Conservation (phyloP, 1,140 invertebrate genomes). For the Oedothorax gibbosus region DNA sequence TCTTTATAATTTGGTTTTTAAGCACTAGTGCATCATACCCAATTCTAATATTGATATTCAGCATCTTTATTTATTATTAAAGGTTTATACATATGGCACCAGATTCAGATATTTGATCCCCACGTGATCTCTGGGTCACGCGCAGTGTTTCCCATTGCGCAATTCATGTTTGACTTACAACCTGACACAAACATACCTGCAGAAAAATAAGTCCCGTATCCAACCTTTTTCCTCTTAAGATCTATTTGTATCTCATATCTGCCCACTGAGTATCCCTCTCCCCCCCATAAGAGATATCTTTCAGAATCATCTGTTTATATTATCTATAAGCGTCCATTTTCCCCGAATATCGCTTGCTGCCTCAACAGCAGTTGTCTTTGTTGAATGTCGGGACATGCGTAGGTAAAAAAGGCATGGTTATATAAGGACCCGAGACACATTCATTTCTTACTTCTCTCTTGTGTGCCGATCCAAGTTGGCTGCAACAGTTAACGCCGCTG, state of each 20-base stretch:
- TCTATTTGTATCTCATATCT: constrained; percentile 20
- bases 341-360: not conserved
- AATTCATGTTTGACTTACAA: not conserved
- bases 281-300: constrained; percentile 4
- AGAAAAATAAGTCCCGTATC: not conserved
- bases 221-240: not conserved
- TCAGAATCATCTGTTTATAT: constrained; percentile 44
- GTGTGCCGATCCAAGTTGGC: too few relatives aligned
- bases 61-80: too few relatives aligned
- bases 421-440: not conserved
- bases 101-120: not conserved
- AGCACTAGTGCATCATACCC: too few relatives aligned
- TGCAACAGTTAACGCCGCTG: too few relatives aligned
- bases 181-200: not conserved
- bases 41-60: too few relatives aligned
- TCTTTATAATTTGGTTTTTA: too few relatives aligned
- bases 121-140: constrained; percentile 27
- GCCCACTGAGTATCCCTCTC: too few relatives aligned
- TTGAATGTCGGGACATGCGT: constrained; percentile 1
- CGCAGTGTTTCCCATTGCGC: not conserved
- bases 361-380: not conserved
- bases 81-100: too few relatives aligned
- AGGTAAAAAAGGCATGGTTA: not conserved
- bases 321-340: constrained; percentile 42
- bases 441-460: too few relatives aligned